A percentile compares a stretch with the other conserved stretches of the same genome.
phyloP scores from a whole-genome alignment of 2,888 invertebrate species.

The Xylota segnis region DNA sequence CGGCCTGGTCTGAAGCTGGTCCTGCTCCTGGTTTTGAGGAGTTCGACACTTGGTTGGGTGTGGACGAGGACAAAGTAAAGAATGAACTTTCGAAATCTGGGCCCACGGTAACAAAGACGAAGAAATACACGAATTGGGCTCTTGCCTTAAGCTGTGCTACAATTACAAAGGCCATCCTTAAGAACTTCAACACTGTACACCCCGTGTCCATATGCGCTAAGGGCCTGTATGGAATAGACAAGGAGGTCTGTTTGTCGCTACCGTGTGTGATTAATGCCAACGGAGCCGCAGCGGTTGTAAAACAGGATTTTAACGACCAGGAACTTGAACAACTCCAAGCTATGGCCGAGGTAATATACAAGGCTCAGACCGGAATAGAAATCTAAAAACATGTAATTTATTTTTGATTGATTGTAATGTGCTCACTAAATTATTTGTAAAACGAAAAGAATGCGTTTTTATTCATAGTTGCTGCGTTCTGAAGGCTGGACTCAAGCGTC shows the following conservation, averaged over 20 bases:
- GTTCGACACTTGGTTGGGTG: conserved; percentile 88
- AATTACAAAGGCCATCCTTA: background rate
- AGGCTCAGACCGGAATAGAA: too few species aligned
- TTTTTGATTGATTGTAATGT: too few species aligned
- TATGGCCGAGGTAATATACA: background rate
- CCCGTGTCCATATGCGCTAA: background rate
- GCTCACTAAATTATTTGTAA: too few species aligned
- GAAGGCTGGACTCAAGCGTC: too few species aligned
- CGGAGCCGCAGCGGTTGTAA: background rate
- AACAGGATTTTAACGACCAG: background rate
- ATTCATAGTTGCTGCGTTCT: too few species aligned
- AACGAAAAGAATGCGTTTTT: too few species aligned
- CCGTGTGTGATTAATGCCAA: background rate
- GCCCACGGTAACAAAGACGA: background rate
- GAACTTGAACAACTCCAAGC: background rate
- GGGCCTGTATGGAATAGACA: background rate
- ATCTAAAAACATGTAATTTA: too few species aligned
- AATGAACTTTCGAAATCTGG: background rate
- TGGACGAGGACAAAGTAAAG: conserved; percentile 86
- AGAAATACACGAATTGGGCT: background rate
- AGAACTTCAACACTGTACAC: background rate
- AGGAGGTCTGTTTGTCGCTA: background rate
- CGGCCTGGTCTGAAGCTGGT: conserved; percentile 94
- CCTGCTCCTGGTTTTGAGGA: conserved; percentile 87
- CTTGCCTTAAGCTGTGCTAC: background rate